A percentile compares a stretch with the other conserved stretches of the same genome.
These are phyloP conservation scores for Phalangium opilio DNA, from an alignment of 2,888 invertebrate species.

Conservation along the genomic window DNA sequence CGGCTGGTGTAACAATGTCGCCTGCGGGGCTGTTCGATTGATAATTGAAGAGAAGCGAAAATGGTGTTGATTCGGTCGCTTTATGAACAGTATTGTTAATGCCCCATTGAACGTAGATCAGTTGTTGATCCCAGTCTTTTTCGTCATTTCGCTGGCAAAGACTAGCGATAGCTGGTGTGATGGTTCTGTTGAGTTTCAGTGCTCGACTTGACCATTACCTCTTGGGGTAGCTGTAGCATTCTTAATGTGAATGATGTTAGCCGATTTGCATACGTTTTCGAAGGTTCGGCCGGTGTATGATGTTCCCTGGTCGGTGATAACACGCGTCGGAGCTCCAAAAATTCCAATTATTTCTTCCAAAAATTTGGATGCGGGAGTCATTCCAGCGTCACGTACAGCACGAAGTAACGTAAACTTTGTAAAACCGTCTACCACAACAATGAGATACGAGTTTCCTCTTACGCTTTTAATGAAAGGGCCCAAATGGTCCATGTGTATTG, in stretches of 20 bases:
- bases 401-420: not conserved
- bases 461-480: not conserved
- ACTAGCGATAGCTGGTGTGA: not conserved
- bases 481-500: not conserved
- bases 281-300: not conserved
- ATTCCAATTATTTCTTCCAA: no score
- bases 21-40: no score
- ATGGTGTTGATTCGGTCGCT: not conserved
- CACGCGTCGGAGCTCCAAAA: no score
- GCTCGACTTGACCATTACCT: conserved; percentile 2
- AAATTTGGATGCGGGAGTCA: not conserved
- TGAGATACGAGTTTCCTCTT: not conserved
- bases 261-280: not conserved
- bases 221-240: not conserved
- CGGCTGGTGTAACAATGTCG: no score
- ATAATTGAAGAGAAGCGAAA: no score
- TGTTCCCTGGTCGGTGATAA: conserved; percentile 2
- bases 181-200: not conserved
- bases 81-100: not conserved
- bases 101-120: not conserved
- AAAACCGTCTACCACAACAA: conserved; percentile 1
- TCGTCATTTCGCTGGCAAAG: not conserved
- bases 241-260: not conserved
- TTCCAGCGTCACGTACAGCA: not conserved
- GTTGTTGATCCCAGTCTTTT: not conserved